A percentile compares a stretch with the other conserved stretches of the same genome.
Evolutionary conservation across 2,797 vertebrate genomes (phyloP).

Genomic region (Sarcophilus harrisii): DNA sequence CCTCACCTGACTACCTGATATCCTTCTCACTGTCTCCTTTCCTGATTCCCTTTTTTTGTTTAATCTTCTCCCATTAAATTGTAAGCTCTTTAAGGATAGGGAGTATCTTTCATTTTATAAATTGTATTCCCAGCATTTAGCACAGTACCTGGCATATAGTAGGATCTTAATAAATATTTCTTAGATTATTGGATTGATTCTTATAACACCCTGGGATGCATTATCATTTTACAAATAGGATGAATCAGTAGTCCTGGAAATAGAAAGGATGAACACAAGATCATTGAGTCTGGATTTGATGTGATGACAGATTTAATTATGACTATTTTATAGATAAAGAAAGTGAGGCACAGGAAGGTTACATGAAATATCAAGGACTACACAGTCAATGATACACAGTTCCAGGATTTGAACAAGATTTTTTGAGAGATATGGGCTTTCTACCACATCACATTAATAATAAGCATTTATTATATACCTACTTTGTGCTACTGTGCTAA

Average conservation of each 20-base stretch:
- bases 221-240: background rate
- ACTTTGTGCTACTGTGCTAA: background rate
- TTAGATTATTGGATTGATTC: background rate
- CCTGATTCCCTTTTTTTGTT: background rate
- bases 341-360: background rate
- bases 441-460: background rate
- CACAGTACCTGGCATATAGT: background rate
- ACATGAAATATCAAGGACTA: background rate
- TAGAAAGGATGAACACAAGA: background rate
- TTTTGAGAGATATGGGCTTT: background rate
- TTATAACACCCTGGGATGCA: background rate
- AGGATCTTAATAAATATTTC: background rate
- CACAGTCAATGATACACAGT: background rate
- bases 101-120: background rate
- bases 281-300: background rate
- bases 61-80: background rate
- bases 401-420: background rate
- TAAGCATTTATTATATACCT: background rate
- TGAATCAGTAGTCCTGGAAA: background rate
- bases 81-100: background rate
- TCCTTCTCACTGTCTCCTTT: background rate
- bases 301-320: background rate
- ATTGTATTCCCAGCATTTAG: background rate
- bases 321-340: background rate
- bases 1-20: background rate